A percentile compares a stretch with the other conserved stretches of the same genome.
These are phyloP conservation scores for Rhea pennata DNA, from an alignment of 2,113 vertebrate genomes.

Conservation along the genomic window DNA sequence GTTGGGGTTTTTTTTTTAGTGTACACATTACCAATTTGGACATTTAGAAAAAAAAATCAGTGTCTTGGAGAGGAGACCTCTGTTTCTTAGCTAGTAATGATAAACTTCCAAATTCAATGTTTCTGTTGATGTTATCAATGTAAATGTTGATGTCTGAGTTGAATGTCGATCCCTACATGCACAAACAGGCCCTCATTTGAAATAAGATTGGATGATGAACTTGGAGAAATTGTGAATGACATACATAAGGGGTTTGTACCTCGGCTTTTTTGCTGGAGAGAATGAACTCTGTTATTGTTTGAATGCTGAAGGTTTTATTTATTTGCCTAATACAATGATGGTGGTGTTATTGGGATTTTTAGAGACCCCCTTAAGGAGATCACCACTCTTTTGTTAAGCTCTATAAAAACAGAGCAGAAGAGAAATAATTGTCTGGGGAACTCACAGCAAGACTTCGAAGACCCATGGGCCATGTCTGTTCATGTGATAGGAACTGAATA, in stretches of 20 bases:
- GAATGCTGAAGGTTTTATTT: background rate
- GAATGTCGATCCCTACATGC: too few species aligned
- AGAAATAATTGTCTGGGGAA: background rate
- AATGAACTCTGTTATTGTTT: background rate
- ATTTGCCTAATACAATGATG: background rate
- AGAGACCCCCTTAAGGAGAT: background rate
- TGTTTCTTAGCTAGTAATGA: background rate
- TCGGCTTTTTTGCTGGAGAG: background rate
- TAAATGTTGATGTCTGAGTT: too few species aligned
- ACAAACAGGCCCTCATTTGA: background rate
- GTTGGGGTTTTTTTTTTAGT: background rate
- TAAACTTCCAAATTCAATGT: background rate
- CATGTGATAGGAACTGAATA: background rate
- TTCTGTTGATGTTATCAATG: background rate
- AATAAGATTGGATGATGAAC: background rate
- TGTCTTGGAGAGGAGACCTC: rapidly evolving
- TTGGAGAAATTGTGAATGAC: background rate
- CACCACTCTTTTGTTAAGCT: background rate
- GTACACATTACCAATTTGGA: background rate
- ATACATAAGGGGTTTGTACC: background rate
- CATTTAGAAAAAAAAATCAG: background rate
- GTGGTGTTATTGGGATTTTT: background rate
- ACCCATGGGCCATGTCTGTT: background rate
- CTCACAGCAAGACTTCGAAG: background rate
- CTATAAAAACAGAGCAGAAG: background rate